Evolutionary conservation across 1,140 invertebrate genomes (phyloP).

Genomic region (Cydia pomonella): DNA sequence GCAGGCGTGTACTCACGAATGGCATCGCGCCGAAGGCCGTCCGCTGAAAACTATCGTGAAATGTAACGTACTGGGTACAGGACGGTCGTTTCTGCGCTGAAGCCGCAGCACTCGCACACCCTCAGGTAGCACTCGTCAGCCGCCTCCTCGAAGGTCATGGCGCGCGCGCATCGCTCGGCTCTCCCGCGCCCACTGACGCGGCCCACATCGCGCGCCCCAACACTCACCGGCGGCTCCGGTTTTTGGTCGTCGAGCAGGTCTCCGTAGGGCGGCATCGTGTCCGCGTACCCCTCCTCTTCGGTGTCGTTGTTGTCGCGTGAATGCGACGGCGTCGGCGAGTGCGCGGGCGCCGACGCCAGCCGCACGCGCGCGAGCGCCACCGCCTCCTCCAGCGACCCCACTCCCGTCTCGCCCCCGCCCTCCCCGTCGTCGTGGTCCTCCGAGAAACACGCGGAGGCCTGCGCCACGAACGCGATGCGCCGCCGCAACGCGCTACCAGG

Average conservation of each 20-base stretch:
- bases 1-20: constrained; percentile 68
- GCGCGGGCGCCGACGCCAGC: constrained; percentile 53
- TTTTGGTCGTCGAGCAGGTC: constrained; percentile 72
- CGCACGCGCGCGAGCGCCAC: constrained; percentile 71
- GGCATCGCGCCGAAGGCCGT: constrained; percentile 61
- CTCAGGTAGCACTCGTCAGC: constrained; percentile 73
- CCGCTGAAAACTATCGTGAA: constrained; percentile 72
- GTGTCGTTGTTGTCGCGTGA: constrained; percentile 65
- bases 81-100: constrained; percentile 75
- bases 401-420: constrained; percentile 48
- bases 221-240: constrained; percentile 46
- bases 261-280: constrained; percentile 75
- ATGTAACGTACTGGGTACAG: constrained; percentile 75
- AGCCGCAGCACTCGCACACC: constrained; percentile 79
- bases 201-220: constrained; percentile 61
- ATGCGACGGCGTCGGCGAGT: constrained; percentile 58
- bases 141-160: constrained; percentile 76
- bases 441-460: constrained; percentile 64
- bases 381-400: constrained; percentile 75
- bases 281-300: constrained; percentile 70
- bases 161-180: constrained; percentile 72
- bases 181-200: constrained; percentile 53
- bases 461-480: constrained; percentile 72
- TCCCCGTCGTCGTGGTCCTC: constrained; percentile 65
- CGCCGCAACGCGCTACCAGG: constrained; percentile 68